Evolutionary conservation across 1,140 invertebrate genomes (phyloP), one percentile per base, ranked within the genome.

Genomic region (Euura saliciscinereae): DNA sequence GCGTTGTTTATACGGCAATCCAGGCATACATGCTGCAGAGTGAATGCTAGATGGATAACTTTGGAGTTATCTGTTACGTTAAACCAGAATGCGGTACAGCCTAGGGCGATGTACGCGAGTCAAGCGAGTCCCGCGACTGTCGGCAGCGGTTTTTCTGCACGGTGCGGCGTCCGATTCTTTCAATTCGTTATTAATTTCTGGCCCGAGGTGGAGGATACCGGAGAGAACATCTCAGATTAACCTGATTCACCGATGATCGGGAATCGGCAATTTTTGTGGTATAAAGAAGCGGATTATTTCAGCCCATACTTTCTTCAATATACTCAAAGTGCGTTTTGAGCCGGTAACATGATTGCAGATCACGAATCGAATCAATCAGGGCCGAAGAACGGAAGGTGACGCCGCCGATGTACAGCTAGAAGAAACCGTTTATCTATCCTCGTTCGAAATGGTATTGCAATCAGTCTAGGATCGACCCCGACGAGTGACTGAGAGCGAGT

Each of bases 1-100:
- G 28, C 28, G 28, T 28, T 28, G 28, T 28, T 28, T 28, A 28
- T 28, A 28, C 28, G 28, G 28, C 28, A 28, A 28, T 28, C 28
- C 28, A 28, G 28, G 28, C 28, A 28, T 28, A 28, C 28, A 28
- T 6, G 51, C 51, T 4, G 51, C 51, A 59, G 10, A 59, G 3
- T 5, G 51, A 59, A 59, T 59, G 3, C 51, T 59, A 59, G 51
- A 59, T 59, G 51, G 51, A 59, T 59, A 59, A 59, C 51, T 59
- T 59, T n/a, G 13, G 51, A 59, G 51, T 59, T 59, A 59, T 59
- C 51, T 59, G 51, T 59, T 59, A 59, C 51, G 51, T 59, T 59
- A 59, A 59, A 2, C 51, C 51, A 59, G 51, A 59, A 59, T 59
- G 51, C 51, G 51, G 51, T 6, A 59, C 13, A 59, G 51, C 51